These are phyloP conservation scores for Scaptomyza hsui DNA, from an alignment of 1,140 invertebrate species.

Conservation along the genomic window DNA sequence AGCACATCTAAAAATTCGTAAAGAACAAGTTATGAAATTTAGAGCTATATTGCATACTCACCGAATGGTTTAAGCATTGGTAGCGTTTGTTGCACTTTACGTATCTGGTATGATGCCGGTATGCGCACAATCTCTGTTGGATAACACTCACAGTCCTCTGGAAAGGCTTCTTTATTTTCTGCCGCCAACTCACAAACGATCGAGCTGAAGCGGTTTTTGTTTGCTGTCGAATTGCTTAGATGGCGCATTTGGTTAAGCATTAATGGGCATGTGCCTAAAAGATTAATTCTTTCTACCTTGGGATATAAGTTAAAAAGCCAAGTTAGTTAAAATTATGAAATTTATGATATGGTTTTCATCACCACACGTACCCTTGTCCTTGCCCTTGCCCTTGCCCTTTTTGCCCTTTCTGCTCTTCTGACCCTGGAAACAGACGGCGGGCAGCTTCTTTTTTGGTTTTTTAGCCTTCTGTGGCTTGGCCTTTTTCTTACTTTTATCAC, in stretches of 20 bases:
- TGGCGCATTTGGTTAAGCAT: constrained; percentile 15
- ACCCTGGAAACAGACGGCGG: constrained; percentile 3
- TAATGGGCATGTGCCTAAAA: neutral
- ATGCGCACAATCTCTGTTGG: constrained; percentile 38
- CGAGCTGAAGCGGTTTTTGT: neutral
- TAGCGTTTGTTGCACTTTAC: constrained; percentile 2
- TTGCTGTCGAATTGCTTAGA: neutral
- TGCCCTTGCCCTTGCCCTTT: neutral
- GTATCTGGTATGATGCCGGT: constrained; percentile 42
- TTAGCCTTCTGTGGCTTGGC: neutral
- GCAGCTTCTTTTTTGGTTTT: constrained; percentile 27
- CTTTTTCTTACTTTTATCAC: constrained; percentile 14
- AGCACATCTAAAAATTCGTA: constrained; percentile 56
- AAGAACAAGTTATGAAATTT: neutral
- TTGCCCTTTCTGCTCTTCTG: constrained; percentile 8
- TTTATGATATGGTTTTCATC: neutral
- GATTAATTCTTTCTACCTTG: constrained; percentile 57
- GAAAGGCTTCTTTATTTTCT: neutral
- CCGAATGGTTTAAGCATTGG: constrained; percentile 54
- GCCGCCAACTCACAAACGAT: neutral
- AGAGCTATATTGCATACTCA: constrained; percentile 3
- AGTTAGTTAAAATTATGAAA: constrained; percentile 5
- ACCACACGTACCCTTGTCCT: constrained; percentile 20
- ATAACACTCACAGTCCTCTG: neutral
- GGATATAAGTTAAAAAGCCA: neutral